phyloP scores from a whole-genome alignment of 2,113 vertebrate species.

The Camelus dromedarius region DNA sequence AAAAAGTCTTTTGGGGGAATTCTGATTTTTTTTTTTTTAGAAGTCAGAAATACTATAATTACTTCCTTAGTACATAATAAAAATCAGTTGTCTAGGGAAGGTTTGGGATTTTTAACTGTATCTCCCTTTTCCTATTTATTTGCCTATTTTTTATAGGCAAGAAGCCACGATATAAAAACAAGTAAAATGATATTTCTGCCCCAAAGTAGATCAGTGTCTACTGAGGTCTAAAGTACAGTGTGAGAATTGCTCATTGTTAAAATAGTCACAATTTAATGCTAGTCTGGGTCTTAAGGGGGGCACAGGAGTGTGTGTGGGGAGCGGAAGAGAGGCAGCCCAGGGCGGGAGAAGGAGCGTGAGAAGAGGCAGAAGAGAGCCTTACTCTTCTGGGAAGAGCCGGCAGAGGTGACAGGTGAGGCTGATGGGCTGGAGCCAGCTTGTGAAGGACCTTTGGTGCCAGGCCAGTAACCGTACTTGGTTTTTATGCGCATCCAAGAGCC shows the following conservation, averaged over 20 bases:
- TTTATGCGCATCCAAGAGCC: not conserved
- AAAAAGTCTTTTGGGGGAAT: not conserved
- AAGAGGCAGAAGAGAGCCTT: not conserved
- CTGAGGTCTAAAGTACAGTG: not conserved
- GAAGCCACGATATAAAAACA: not conserved
- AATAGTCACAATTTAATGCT: not conserved
- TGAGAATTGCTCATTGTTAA: not conserved
- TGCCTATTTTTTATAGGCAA: not conserved
- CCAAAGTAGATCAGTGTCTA: not conserved
- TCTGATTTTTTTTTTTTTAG: not conserved
- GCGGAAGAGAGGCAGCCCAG: not conserved
- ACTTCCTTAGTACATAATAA: not conserved
- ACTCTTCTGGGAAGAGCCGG: not conserved
- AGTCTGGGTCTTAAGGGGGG: not conserved
- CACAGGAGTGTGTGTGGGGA: not conserved
- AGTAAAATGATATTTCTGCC: not conserved
- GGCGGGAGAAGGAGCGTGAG: not conserved
- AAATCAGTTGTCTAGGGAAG: not conserved
- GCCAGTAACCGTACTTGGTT: not conserved
- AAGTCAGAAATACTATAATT: not conserved
- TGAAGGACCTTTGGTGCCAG: not conserved
- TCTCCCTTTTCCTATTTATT: not conserved
- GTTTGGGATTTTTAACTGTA: not conserved
- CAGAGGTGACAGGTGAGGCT: not conserved
- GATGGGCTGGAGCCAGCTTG: not conserved